Conservation (phyloP, 1,140 invertebrate species). For the Tetranychus urticae region DNA sequence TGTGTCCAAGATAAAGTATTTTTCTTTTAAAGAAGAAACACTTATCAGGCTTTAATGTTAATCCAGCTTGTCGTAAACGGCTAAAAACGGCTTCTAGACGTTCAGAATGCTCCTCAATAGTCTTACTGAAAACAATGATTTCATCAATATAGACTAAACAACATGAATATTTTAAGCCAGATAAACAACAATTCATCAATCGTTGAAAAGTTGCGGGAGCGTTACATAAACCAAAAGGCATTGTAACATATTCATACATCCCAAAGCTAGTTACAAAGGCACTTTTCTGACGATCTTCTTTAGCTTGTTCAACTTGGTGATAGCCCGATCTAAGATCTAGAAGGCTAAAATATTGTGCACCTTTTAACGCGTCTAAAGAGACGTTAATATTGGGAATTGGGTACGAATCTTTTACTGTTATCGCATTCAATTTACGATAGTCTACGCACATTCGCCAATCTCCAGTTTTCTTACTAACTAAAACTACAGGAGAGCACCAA, state of each 20-base stretch:
- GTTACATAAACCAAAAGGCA: constrained; percentile 21
- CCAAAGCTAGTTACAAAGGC: constrained; percentile 16
- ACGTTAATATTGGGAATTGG: constrained; percentile 21
- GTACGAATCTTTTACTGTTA: constrained; percentile 22
- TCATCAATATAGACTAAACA: too few species aligned
- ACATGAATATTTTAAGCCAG: background rate
- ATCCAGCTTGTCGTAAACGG: background rate
- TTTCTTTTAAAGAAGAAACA: background rate
- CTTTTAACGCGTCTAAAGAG: background rate
- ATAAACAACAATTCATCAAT: background rate
- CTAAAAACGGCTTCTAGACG: constrained; percentile 10
- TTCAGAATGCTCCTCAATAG: background rate
- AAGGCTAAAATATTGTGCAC: background rate
- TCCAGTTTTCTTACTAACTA: constrained; percentile 25
- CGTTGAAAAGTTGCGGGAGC: background rate
- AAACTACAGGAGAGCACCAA: constrained; percentile 17
- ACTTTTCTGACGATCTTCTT: constrained; percentile 14
- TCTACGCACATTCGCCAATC: constrained; percentile 14
- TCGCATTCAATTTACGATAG: constrained; percentile 23
- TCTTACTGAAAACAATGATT: background rate
- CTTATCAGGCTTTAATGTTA: background rate
- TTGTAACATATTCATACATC: constrained; percentile 14
- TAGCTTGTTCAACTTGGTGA: constrained; percentile 16
- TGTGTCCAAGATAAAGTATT: background rate
- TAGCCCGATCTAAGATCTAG: constrained; percentile 19